Base-by-base conservation (phyloP, 2,888 invertebrate species). In the Drosophila meridionalis region DNA sequence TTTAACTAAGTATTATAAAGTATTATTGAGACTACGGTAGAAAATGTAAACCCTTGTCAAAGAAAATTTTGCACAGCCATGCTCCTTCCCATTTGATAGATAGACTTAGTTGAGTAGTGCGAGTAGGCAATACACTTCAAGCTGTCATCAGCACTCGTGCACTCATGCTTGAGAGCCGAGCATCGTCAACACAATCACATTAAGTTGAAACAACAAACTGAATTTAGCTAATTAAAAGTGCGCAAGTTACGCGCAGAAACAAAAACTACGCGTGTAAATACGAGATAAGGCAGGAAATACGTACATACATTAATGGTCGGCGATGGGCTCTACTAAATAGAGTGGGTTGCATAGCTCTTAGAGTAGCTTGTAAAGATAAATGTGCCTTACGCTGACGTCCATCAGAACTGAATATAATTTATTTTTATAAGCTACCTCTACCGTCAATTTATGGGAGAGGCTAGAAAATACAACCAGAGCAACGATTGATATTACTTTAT, bases 181-280 rank as follows among this genome's bases (percentile, higher is more conserved):
- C 9, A 32, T 36, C 45, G 60, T 38, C 47, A 50, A 48, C 36
- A 38, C 59, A 52, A 57, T 62, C 40, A 26, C 62, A 56, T 63
- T 64, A 55, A 52, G 65, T 68, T 69, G 65, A 69, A 78, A 65
- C 73, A 66, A 70, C 62, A 63, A 73, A 69, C 58, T 59, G 45
- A 75, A 63, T 56, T 71, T 53, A 59, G 56, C 52, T 65, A 80
- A 78, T 78, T 80, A 76, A 65, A 67, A 62, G 61, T 67, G 55
- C 40, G 8, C 52, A 48, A 55, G 20, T 43, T 52, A 43, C 47
- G 43, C 59, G 14, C n/a, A 9, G 48, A 48, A 59, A 70, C 59
- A 74, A 26, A 3, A 48, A 36, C 30, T n/a, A 62, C 28, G 47
- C 40, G 45, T 32, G 62, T 45, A 65, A 71, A 76, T 60, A 66